Base-by-base conservation (phyloP, 2,888 invertebrate genomes). In the Chorisops tibialis region DNA sequence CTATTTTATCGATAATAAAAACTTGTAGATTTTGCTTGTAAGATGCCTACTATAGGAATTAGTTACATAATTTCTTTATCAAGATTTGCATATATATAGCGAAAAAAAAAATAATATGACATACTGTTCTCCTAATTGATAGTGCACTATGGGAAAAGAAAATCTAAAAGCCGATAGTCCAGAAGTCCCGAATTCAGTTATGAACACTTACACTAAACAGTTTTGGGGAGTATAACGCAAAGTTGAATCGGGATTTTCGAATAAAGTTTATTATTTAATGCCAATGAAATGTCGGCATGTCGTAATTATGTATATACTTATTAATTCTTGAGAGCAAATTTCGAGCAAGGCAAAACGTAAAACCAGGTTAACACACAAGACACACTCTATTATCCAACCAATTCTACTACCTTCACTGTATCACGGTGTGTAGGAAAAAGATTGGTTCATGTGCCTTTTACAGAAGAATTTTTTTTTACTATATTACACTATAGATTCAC, bases 401-500 rank as follows among this genome's bases (percentile, higher is more conserved):
- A 54, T 24, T 41, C 24, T 41, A 24, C 51, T 43, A 54, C 54
- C 24, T 22, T 9, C 43, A 54, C 54, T 39, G 7, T 21, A 21
- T 21, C 21, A 51, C 51, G 38, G 38, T 18, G 51, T 38, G 30
- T 38, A 11, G 51, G 38, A 51, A 51, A 37, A 51, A 51, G 37
- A 22, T 51, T 19, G 51, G 51, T 54, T 54, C 54, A 54, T 54
- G 37, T 41, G 54, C 54, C 54, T 54, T 54, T 54, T 39, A 54
- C 24, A 54, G 41, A 54, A 54, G 41, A 54, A 54, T 54, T 54
- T 54, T 54, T 41, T 54, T 39, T n/a, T 52, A 37, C 21, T 52
- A 54, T 41, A 41, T 43, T 41, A 54, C 43, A 54, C 54, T 54
- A 54, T 54, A 39, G 30, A 54, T 11, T 41, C 14, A 41, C 22